Conservation (phyloP, 2,113 vertebrate genomes). For the Calypte anna region DNA sequence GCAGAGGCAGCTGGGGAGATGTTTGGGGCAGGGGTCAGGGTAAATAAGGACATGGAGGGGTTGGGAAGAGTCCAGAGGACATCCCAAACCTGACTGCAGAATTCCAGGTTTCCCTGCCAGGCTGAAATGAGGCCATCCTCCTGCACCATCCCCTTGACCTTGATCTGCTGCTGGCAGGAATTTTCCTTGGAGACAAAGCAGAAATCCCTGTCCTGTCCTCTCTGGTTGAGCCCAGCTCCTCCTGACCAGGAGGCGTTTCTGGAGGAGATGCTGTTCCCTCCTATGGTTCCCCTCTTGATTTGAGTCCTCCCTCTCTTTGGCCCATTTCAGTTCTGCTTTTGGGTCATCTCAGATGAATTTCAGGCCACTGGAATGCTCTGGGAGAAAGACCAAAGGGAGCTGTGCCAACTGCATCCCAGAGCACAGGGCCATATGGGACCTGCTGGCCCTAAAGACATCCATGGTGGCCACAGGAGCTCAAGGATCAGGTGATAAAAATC, state of each 20-base stretch:
- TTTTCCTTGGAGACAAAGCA: not conserved
- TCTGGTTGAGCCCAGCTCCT: too few relatives aligned
- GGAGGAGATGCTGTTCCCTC: not conserved
- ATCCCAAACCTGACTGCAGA: not conserved
- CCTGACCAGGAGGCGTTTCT: not conserved
- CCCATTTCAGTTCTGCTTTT: not conserved
- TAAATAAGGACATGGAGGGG: not conserved
- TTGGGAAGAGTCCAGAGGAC: too few relatives aligned
- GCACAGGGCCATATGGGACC: not conserved
- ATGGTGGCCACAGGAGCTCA: too few relatives aligned
- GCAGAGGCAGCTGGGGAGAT: not conserved
- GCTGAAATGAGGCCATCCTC: not conserved
- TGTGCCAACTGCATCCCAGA: not conserved
- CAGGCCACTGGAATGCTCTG: not conserved
- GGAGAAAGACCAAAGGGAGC: not conserved
- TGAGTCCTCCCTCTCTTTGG: not conserved
- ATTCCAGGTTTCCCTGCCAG: not conserved
- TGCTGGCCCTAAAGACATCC: not conserved
- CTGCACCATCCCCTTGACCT: not conserved
- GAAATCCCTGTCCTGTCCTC: not conserved
- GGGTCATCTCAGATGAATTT: not conserved
- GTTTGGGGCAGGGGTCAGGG: not conserved
- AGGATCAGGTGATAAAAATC: not conserved
- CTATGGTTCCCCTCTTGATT: rapidly evolving
- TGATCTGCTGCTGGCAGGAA: not conserved